Evolutionary conservation across 2,888 invertebrate species (phyloP).

Genomic region (Drosophila kanekoi): DNA sequence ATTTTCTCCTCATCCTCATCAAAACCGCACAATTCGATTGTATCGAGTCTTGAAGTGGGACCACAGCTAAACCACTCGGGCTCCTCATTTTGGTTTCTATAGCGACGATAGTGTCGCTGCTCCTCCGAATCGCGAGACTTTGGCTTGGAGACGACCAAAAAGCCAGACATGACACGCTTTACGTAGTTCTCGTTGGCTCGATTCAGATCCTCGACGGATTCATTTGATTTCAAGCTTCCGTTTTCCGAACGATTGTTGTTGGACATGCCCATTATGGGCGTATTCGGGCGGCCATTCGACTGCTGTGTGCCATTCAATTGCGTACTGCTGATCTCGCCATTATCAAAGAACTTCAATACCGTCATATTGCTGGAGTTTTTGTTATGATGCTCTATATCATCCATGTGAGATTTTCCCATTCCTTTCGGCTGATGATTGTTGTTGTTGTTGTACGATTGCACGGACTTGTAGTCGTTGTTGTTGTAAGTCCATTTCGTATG

Average conservation of each 20-base stretch:
- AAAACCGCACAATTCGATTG: slow-evolving; percentile 83
- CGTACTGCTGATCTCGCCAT: slow-evolving; percentile 55
- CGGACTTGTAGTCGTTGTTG: slow-evolving; percentile 45
- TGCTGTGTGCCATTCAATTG: slow-evolving; percentile 20
- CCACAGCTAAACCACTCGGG: slow-evolving; percentile 85
- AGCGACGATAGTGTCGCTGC: slow-evolving; percentile 76
- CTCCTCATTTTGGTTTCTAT: slow-evolving; percentile 81
- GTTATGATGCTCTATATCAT: slow-evolving; percentile 41
- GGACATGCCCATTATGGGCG: slow-evolving; percentile 63
- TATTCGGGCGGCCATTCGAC: slow-evolving; percentile 58
- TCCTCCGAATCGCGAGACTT: slow-evolving; percentile 80
- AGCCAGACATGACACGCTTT: slow-evolving; percentile 81
- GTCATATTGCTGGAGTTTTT: slow-evolving; percentile 47
- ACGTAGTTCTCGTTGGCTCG: slow-evolving; percentile 82
- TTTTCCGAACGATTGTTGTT: slow-evolving; percentile 56
- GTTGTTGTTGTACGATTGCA: slow-evolving; percentile 34
- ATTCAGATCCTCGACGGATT: slow-evolving; percentile 64
- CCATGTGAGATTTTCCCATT: slow-evolving; percentile 38
- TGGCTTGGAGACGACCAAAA: slow-evolving; percentile 80
- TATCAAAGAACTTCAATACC: slow-evolving; percentile 68
- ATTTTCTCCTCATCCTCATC: slow-evolving; percentile 79
- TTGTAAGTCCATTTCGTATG: slow-evolving; percentile 77
- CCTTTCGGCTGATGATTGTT: slow-evolving; percentile 35
- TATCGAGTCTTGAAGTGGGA: slow-evolving; percentile 83
- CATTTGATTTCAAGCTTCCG: slow-evolving; percentile 64